These are phyloP conservation scores for Leptodirus hochenwartii DNA, from an alignment of 2,888 invertebrate species.

Conservation along the genomic window DNA sequence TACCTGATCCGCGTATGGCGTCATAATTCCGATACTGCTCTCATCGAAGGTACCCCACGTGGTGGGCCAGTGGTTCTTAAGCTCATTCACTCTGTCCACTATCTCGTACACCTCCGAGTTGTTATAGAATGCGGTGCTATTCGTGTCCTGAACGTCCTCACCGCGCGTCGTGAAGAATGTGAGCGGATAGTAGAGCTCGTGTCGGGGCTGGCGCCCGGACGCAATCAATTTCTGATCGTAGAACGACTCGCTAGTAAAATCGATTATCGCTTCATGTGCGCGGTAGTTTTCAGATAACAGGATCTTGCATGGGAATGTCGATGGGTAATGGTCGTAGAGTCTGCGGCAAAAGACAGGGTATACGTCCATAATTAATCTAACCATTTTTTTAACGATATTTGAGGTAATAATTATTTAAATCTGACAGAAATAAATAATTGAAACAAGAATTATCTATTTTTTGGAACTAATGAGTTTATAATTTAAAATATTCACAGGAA, in stretches of 20 bases:
- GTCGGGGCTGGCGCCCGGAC: conserved; percentile 50
- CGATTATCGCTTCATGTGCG: conserved; percentile 63
- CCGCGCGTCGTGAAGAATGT: conserved; percentile 67
- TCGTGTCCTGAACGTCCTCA: conserved; percentile 59
- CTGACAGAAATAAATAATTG: no score
- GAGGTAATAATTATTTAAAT: no score
- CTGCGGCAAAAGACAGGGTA: no score
- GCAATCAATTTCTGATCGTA: conserved; percentile 61
- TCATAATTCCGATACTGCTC: conserved; percentile 66
- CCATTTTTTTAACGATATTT: no score
- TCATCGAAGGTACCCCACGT: conserved; percentile 57
- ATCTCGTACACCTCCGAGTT: conserved; percentile 67
- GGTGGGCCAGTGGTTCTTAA: conserved; percentile 53
- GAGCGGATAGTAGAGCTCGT: conserved; percentile 52
- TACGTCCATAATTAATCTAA: no score
- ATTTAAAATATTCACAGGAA: no score
- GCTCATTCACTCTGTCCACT: conserved; percentile 52
- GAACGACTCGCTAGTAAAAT: conserved; percentile 65
- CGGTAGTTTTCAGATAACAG: conserved; percentile 67
- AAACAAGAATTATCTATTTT: no score
- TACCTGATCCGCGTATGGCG: conserved; percentile 73
- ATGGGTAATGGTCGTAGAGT: conserved; percentile 57
- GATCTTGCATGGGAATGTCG: conserved; percentile 57
- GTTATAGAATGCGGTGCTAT: conserved; percentile 67
- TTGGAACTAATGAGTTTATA: no score